Evolutionary conservation across 2,797 vertebrate genomes (phyloP).

Genomic region (Glyptemys insculpta): DNA sequence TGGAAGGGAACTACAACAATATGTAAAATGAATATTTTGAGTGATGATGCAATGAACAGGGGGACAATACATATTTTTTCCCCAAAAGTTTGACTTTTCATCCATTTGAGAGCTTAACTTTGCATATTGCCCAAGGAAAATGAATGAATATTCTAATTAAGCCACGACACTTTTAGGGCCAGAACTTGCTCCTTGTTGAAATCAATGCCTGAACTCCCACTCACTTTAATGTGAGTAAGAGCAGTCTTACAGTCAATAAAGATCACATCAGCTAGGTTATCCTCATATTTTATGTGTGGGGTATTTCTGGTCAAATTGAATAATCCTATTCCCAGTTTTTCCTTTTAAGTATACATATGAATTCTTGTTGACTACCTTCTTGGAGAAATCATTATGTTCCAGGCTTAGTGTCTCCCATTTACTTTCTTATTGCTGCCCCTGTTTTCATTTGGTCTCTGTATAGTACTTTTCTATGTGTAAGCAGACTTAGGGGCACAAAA

Average conservation of each 20-base stretch:
- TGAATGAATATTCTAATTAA: slow-evolving; percentile 65
- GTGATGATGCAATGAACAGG: slow-evolving; percentile 56
- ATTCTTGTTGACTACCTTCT: slow-evolving; percentile 65
- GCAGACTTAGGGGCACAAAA: slow-evolving; percentile 38
- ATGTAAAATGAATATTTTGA: slow-evolving; percentile 50
- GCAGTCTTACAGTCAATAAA: slow-evolving; percentile 9
- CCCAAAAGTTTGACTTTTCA: slow-evolving; percentile 3
- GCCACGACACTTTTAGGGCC: slow-evolving; percentile 28
- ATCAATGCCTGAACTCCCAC: slow-evolving; percentile 56
- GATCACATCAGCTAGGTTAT: slow-evolving; percentile 51
- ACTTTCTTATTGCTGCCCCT: slow-evolving; percentile 62
- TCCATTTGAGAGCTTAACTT: slow-evolving; percentile 56
- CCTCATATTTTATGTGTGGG: slow-evolving; percentile 57
- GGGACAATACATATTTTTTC: slow-evolving; percentile 37
- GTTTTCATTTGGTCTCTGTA: slow-evolving; percentile 70
- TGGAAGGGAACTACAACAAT: slow-evolving; percentile 48
- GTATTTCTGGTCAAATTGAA: slow-evolving; percentile 26
- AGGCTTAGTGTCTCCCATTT: slow-evolving; percentile 64
- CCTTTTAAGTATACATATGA: slow-evolving; percentile 61
- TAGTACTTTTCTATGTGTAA: slow-evolving; percentile 9
- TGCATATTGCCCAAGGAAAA: slow-evolving; percentile 63
- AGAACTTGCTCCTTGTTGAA: slow-evolving; percentile 60
- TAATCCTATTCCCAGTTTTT: slow-evolving; percentile 58
- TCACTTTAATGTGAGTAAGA: slow-evolving; percentile 43
- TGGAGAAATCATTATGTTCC: slow-evolving; percentile 71